phyloP scores from a whole-genome alignment of 1,140 invertebrate genomes.

The Dendroctonus ponderosae region DNA sequence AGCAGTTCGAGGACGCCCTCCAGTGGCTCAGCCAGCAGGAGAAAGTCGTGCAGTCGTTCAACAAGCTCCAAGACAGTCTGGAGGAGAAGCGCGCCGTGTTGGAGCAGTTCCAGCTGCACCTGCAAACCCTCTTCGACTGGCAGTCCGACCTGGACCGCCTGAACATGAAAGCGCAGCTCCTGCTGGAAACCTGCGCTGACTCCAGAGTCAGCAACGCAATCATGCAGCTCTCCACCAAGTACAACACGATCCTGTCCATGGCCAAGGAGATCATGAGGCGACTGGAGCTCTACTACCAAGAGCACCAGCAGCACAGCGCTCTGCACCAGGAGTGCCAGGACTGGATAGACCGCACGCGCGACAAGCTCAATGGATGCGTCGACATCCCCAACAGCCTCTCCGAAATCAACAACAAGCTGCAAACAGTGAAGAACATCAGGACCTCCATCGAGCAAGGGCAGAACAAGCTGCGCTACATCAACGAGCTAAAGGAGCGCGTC shows the following conservation, averaged over 20 bases:
- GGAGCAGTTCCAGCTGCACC: slow-evolving; percentile 85
- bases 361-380: slow-evolving; percentile 75
- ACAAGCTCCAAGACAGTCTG: slow-evolving; percentile 86
- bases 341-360: slow-evolving; percentile 83
- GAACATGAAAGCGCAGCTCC: slow-evolving; percentile 86
- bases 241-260: slow-evolving; percentile 85
- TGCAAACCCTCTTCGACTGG: slow-evolving; percentile 91
- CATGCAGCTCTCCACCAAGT: slow-evolving; percentile 91
- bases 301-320: slow-evolving; percentile 86
- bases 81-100: slow-evolving; percentile 85
- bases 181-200: slow-evolving; percentile 89
- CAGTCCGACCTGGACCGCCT: slow-evolving; percentile 87
- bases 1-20: slow-evolving; percentile 84
- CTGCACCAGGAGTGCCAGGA: slow-evolving; percentile 88
- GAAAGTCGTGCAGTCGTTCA: slow-evolving; percentile 81
- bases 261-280: slow-evolving; percentile 92
- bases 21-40: slow-evolving; percentile 89
- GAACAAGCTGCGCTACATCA: slow-evolving; percentile 82
- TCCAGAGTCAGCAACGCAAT: slow-evolving; percentile 91
- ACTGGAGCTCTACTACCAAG: slow-evolving; percentile 87
- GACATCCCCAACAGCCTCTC: slow-evolving; percentile 72
- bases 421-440: slow-evolving; percentile 78
- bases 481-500: slow-evolving; percentile 90
- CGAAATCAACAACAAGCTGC: slow-evolving; percentile 81
- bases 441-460: slow-evolving; percentile 88